Conservation (phyloP, 2,888 invertebrate genomes). For the Sinohyriopsis cumingii region DNA sequence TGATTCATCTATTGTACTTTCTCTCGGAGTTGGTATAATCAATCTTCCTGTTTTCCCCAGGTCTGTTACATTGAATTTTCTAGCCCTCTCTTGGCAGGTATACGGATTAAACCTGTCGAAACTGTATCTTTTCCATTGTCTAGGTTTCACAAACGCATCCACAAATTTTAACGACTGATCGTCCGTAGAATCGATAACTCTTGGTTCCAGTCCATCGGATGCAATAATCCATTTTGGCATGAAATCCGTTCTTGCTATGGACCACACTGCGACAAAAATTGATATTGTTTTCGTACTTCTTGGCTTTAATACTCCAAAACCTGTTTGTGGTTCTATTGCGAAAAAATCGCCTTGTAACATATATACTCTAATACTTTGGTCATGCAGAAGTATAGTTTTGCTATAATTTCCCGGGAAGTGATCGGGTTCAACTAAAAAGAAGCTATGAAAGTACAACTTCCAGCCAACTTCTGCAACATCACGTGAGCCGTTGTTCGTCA, state of each 20-base stretch:
- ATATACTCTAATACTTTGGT: slow-evolving; percentile 33
- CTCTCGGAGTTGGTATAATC: too few relatives aligned
- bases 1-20: too few relatives aligned
- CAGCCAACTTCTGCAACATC: slow-evolving; percentile 33
- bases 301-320: slow-evolving; percentile 32
- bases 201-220: slow-evolving; percentile 26
- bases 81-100: slow-evolving; percentile 36
- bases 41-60: slow-evolving; percentile 13
- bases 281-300: slow-evolving; percentile 15
- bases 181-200: slow-evolving; percentile 38
- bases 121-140: slow-evolving; percentile 52
- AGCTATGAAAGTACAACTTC: slow-evolving; percentile 56
- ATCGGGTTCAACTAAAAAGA: slow-evolving; percentile 49
- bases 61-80: slow-evolving; percentile 15
- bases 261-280: slow-evolving; percentile 36
- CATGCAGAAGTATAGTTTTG: too few relatives aligned
- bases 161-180: slow-evolving; percentile 42
- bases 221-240: slow-evolving; percentile 58
- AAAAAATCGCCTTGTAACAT: slow-evolving; percentile 46
- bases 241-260: slow-evolving; percentile 47
- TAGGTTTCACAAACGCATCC: slow-evolving; percentile 35
- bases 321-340: slow-evolving; percentile 33
- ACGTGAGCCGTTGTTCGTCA: slow-evolving; percentile 26
- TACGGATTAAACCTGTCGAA: slow-evolving; percentile 51
- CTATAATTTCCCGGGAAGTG: slow-evolving; percentile 13